Percentiles rank a stretch among this genome's conserved stretches.
Evolutionary conservation across 2,113 vertebrate species (phyloP).

Genomic region (Eurystomus gularis): DNA sequence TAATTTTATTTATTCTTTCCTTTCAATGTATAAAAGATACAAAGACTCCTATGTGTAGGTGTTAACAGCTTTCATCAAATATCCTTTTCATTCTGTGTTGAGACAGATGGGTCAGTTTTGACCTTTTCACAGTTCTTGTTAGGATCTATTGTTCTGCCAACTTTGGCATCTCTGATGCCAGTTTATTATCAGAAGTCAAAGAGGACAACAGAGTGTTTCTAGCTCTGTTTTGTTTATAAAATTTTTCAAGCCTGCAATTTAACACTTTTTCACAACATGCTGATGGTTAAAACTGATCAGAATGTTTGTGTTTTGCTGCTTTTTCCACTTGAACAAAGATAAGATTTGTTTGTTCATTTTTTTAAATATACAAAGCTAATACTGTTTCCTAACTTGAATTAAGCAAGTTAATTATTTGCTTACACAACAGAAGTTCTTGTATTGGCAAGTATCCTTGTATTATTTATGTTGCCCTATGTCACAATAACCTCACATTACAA

Average conservation of each 20-base stretch:
- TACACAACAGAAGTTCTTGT: neutral
- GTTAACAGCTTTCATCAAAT: neutral
- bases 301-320: neutral
- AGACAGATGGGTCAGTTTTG: neutral
- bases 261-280: neutral
- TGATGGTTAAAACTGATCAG: neutral
- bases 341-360: neutral
- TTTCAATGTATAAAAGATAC: neutral
- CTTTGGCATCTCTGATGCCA: neutral
- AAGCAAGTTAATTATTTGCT: neutral
- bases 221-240: neutral
- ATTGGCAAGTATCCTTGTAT: neutral
- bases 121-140: conserved; percentile 8
- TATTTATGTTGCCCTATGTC: neutral
- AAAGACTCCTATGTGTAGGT: neutral
- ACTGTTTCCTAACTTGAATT: neutral
- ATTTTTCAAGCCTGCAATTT: neutral
- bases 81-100: neutral
- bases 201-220: neutral
- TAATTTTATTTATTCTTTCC: neutral
- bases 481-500: neutral
- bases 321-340: neutral
- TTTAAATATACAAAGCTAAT: neutral
- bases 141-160: neutral
- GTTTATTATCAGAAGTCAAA: neutral